Conservation (phyloP, 2,797 vertebrate species). For the Podarcis lilfordi region DNA sequence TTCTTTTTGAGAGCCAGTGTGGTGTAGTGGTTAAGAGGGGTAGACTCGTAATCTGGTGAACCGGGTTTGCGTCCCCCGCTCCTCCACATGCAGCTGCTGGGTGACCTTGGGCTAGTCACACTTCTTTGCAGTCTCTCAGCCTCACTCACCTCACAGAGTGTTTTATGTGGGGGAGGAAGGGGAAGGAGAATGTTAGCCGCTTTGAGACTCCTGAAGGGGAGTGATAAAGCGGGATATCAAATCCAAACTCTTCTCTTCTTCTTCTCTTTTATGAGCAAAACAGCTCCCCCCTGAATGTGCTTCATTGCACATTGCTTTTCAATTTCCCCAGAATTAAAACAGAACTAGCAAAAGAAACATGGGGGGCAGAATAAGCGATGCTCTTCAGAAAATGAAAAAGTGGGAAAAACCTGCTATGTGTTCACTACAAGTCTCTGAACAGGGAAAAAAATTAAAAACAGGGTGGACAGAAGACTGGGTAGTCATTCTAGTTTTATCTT, state of each 20-base stretch:
- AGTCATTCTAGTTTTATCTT: background rate
- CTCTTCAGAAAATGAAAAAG: background rate
- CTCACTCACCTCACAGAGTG: too few species aligned
- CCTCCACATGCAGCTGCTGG: too few species aligned
- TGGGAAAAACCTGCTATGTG: background rate
- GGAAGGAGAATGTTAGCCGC: too few species aligned
- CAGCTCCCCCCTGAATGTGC: background rate
- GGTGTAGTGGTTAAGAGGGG: too few species aligned
- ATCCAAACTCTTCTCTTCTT: too few species aligned
- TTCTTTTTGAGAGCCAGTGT: background rate
- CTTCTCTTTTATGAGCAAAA: background rate
- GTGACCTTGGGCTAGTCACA: too few species aligned
- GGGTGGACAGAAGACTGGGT: background rate
- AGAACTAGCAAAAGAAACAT: background rate
- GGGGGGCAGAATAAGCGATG: background rate
- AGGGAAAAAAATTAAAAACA: background rate
- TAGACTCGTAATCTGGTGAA: too few species aligned
- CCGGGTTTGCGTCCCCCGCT: too few species aligned
- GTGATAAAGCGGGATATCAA: too few species aligned
- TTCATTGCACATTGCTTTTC: background rate
- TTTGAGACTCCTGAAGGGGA: too few species aligned
- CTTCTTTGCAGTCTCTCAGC: too few species aligned
- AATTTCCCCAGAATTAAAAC: background rate
- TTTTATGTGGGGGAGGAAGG: too few species aligned
- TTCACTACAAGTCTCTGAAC: background rate